Base-by-base conservation (phyloP, 1,140 invertebrate species). In the Drosophila auraria region DNA sequence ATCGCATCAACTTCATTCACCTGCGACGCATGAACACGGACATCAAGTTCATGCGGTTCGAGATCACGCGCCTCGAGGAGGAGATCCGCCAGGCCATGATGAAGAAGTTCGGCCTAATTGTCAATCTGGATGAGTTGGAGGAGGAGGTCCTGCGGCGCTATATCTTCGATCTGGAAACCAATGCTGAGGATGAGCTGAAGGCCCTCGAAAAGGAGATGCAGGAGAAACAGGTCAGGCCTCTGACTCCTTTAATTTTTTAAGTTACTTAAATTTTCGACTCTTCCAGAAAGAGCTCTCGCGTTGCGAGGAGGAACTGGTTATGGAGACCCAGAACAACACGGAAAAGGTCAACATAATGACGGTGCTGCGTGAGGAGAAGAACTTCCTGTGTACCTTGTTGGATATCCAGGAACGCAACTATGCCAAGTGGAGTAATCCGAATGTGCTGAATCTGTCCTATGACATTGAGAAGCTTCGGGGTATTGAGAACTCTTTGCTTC, bases 121-220 rank as follows among this genome's bases (percentile, higher is more conserved):
- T 95, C n/a, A 94, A 95, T 64, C 87, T 95, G 0, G 93, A 93
- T 54, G 92, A 93, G 68, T 82, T 95, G 54, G 95, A 95, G 72
- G 94, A 95, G 80, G 93, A 93, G 15, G 92, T 95, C 27, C 74
- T 96, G 38, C 92, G 93, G 54, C 93, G 93, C 63, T 92, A 95
- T 73, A 92, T 95, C 30, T 94, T 94, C 51, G 93, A 95, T 56
- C 91, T 94, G 42, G 93, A 94, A 79, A 82, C 94, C 3, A 93
- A 93, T 14, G 89, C 94, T 5, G 93, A 92, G 36, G 93, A 94
- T 7, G 92, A 94, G 40, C 87, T 93, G 45, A 91, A 87, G 27
- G 94, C 69, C 0, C 93, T 83, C 61, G 93, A 62, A 75, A 93
- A 60, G 75, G 94, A 89, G 86, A 50, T 91, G 2, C 12, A 42